Conservation (phyloP, 2,888 invertebrate genomes). For the Harpagoxenus sublaevis region DNA sequence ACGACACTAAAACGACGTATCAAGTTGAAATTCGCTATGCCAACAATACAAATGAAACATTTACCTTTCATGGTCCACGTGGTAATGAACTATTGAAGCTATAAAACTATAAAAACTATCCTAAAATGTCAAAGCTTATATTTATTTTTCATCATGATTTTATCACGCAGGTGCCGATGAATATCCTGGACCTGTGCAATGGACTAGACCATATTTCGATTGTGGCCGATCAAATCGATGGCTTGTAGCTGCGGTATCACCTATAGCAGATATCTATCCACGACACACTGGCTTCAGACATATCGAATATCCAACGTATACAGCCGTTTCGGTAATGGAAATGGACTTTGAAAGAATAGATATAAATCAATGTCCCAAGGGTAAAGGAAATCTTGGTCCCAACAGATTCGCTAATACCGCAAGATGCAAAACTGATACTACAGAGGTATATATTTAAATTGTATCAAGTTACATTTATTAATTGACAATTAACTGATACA, state of each 20-base stretch:
- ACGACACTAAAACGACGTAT: constrained; percentile 97
- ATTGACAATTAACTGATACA: not conserved
- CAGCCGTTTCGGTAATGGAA: constrained; percentile 96
- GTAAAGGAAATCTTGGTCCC: constrained; percentile 95
- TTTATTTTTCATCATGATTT: constrained; percentile 8
- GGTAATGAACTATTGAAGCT: constrained; percentile 84
- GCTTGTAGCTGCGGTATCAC: constrained; percentile 97
- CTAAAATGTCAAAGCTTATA: not conserved
- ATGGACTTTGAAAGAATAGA: constrained; percentile 98
- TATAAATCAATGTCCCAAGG: constrained; percentile 98
- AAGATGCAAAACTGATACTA: constrained; percentile 95
- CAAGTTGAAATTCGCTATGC: constrained; percentile 97
- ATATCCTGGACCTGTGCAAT: constrained; percentile 96
- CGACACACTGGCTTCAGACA: constrained; percentile 97
- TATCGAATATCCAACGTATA: constrained; percentile 97
- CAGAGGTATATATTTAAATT: constrained; percentile 89
- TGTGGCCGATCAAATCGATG: constrained; percentile 98
- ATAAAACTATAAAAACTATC: not conserved
- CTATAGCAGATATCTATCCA: constrained; percentile 98
- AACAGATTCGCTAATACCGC: constrained; percentile 96
- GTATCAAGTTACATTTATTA: not conserved
- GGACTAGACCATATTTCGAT: constrained; percentile 98
- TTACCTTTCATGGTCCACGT: constrained; percentile 97
- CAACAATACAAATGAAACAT: constrained; percentile 98
- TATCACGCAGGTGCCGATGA: constrained; percentile 91